phyloP scores from a whole-genome alignment of 2,888 invertebrate species.

The Sisyra nigra region DNA sequence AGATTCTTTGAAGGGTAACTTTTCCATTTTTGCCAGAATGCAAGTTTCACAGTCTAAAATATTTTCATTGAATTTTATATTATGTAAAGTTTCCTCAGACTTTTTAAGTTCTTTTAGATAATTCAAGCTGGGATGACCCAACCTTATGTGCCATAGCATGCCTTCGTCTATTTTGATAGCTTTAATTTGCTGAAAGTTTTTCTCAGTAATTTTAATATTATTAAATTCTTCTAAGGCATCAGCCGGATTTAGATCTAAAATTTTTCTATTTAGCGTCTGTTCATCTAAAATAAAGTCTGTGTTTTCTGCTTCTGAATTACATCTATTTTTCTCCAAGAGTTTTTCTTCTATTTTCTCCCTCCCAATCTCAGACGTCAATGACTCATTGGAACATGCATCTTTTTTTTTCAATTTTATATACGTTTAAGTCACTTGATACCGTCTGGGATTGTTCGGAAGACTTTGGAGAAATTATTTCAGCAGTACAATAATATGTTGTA shows the following conservation, averaged over 20 bases:
- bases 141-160: conserved; percentile 15
- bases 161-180: conserved; percentile 11
- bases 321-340: not conserved
- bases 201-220: too few relatives aligned
- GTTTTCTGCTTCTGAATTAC: too few relatives aligned
- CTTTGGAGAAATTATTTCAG: conserved; percentile 7
- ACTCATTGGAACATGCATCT: not conserved
- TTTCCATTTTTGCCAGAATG: conserved; percentile 14
- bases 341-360: conserved; percentile 6
- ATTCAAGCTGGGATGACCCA: conserved; percentile 14
- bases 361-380: conserved; percentile 5
- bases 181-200: too few relatives aligned
- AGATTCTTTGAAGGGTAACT: conserved; percentile 12
- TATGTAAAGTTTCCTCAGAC: conserved; percentile 11
- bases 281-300: too few relatives aligned
- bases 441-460: conserved; percentile 8
- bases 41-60: conserved; percentile 15
- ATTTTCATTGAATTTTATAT: conserved; percentile 13
- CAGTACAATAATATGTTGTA: conserved; percentile 10
- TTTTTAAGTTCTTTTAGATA: conserved; percentile 15
- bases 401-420: not conserved
- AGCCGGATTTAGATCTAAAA: not conserved
- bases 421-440: not conserved
- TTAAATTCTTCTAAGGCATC: not conserved
- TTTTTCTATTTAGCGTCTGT: too few relatives aligned